Evolutionary conservation across 2,888 invertebrate species (phyloP).

Genomic region (Drosophila neonasuta): DNA sequence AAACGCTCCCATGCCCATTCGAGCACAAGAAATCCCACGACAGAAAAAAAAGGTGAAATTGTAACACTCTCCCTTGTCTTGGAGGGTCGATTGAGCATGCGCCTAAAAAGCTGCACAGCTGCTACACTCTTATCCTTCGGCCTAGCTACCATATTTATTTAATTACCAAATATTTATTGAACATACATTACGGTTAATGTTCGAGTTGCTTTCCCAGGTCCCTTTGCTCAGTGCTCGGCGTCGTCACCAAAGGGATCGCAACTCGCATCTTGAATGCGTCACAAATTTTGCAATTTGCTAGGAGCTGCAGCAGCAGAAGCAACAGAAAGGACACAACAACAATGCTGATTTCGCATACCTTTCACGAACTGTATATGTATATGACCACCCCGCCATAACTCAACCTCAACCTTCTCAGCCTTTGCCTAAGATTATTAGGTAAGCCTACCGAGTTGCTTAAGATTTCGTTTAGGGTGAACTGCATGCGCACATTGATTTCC

Average conservation of each 20-base stretch:
- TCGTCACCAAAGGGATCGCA: constrained; percentile 34
- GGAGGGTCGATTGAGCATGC: constrained; percentile 36
- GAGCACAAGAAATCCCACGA: constrained; percentile 57
- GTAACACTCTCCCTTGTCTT: constrained; percentile 61
- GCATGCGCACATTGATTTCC: constrained; percentile 52
- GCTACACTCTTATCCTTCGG: constrained; percentile 45
- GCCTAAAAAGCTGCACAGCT: constrained; percentile 71
- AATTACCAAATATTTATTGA: constrained; percentile 78
- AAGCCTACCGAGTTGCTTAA: constrained; percentile 40
- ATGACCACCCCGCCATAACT: constrained; percentile 48
- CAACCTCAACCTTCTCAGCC: constrained; percentile 35
- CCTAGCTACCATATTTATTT: constrained; percentile 64
- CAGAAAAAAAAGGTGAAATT: constrained; percentile 62
- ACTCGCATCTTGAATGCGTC: constrained; percentile 56
- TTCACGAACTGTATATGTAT: constrained; percentile 24
- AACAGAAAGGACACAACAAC: constrained; percentile 17
- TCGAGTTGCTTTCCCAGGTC: constrained; percentile 55
- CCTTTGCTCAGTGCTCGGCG: background rate
- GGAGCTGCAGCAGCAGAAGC: constrained; percentile 33
- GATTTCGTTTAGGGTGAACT: constrained; percentile 60
- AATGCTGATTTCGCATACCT: constrained; percentile 57
- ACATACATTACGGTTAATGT: constrained; percentile 75
- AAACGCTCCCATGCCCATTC: constrained; percentile 50
- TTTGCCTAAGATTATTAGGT: constrained; percentile 65
- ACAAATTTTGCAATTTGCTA: constrained; percentile 74